Evolutionary conservation across 2,113 vertebrate species (phyloP).

Genomic region (Macaca nemestrina): DNA sequence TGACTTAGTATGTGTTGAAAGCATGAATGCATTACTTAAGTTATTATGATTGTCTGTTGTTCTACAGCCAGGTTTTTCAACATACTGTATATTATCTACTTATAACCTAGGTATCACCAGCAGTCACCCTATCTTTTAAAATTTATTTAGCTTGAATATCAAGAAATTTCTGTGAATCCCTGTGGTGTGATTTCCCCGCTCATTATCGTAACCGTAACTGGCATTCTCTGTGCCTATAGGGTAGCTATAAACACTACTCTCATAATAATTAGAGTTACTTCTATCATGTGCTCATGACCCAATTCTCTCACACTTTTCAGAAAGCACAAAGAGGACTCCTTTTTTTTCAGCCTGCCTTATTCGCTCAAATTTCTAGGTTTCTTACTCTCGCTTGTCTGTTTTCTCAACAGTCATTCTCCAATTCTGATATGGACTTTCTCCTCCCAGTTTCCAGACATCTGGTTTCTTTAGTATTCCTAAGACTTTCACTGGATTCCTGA

Average conservation of each 20-base stretch:
- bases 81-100: neutral
- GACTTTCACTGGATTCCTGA: neutral
- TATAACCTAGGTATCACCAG: neutral
- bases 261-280: neutral
- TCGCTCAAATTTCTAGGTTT: neutral
- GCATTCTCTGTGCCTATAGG: neutral
- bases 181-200: neutral
- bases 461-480: neutral
- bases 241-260: neutral
- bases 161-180: neutral
- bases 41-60: neutral
- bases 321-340: neutral
- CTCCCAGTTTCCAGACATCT: neutral
- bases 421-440: neutral
- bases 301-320: neutral
- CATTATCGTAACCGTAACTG: neutral
- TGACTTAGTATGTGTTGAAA: neutral
- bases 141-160: neutral
- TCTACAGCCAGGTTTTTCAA: neutral
- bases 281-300: neutral
- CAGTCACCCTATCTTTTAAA: neutral
- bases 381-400: neutral
- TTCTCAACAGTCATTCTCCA: neutral
- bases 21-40: neutral
- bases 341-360: neutral